These are phyloP conservation scores for Andrena fulva DNA, from an alignment of 2,888 invertebrate genomes.

Conservation along the genomic window DNA sequence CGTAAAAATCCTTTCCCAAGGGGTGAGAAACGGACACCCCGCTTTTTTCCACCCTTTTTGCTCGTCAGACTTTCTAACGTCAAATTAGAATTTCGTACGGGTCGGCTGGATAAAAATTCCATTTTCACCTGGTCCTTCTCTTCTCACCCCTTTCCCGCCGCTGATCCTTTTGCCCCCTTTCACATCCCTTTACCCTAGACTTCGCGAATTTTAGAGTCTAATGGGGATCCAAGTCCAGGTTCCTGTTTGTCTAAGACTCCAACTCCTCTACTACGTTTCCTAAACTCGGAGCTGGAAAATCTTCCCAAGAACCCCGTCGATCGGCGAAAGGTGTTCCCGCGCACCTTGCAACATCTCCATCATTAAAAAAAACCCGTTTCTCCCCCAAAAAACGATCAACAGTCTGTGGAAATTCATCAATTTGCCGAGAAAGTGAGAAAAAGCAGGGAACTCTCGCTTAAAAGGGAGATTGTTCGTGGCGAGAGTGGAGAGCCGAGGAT, in stretches of 20 bases:
- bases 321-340: neutral
- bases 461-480: neutral
- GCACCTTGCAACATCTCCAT: slow-evolving; percentile 12
- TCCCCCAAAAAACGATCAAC: neutral
- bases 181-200: neutral
- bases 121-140: slow-evolving; percentile 78
- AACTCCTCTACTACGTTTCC: neutral
- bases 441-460: slow-evolving; percentile 10
- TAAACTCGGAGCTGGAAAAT: neutral
- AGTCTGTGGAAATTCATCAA: slow-evolving; percentile 30
- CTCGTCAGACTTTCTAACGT: slow-evolving; percentile 77
- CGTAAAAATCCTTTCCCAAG: slow-evolving; percentile 82
- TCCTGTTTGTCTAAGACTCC: neutral
- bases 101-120: slow-evolving; percentile 77
- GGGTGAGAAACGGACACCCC: slow-evolving; percentile 74
- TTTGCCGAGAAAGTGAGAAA: slow-evolving; percentile 36
- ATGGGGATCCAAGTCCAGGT: slow-evolving; percentile 2
- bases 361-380: slow-evolving; percentile 7
- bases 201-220: slow-evolving; percentile 21
- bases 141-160: slow-evolving; percentile 39
- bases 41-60: slow-evolving; percentile 62
- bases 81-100: slow-evolving; percentile 83
- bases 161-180: slow-evolving; percentile 24
- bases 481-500: slow-evolving; percentile 30
- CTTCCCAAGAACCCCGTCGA: neutral